Conservation (phyloP, 2,113 vertebrate genomes). For the Calidris pugnax region DNA sequence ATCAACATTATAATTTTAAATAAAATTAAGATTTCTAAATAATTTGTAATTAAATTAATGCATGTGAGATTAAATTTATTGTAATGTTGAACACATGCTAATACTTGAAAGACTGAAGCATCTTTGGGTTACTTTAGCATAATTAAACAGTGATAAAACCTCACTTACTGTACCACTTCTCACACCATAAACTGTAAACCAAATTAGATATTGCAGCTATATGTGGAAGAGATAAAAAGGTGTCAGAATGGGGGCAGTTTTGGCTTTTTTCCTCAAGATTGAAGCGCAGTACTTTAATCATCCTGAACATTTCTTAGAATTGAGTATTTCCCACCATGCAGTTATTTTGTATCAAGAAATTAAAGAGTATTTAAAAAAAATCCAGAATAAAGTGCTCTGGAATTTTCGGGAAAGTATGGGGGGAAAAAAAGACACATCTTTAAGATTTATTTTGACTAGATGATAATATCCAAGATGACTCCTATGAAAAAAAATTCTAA, state of each 20-base stretch:
- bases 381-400: background rate
- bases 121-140: background rate
- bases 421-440: background rate
- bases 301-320: background rate
- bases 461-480: background rate
- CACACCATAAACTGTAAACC: background rate
- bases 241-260: background rate
- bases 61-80: slow-evolving; percentile 2
- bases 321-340: background rate
- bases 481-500: background rate
- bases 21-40: slow-evolving; percentile 27
- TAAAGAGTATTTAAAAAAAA: background rate
- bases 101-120: background rate
- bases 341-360: background rate
- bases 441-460: background rate
- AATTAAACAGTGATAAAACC: background rate
- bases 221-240: background rate
- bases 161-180: background rate
- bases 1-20: slow-evolving; percentile 70
- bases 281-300: background rate
- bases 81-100: background rate
- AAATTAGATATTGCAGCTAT: background rate
- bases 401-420: background rate
- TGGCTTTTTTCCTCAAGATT: background rate
- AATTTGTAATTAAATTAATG: slow-evolving; percentile 39